These are phyloP conservation scores for Leucoptera coffeella DNA, from an alignment of 2,888 invertebrate species.

Conservation along the genomic window DNA sequence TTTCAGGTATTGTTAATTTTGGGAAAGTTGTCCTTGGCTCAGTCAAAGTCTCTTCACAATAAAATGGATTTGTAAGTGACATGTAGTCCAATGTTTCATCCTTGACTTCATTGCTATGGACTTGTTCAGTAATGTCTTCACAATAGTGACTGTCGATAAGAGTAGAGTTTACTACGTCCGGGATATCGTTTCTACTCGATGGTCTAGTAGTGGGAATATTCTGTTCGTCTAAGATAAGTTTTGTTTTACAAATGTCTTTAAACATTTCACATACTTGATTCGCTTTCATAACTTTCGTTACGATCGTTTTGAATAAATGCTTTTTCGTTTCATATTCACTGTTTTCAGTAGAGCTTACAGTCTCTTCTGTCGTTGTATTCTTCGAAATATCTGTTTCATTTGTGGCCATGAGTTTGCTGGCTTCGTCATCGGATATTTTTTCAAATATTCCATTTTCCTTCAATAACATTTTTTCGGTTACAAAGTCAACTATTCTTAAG, in stretches of 20 bases:
- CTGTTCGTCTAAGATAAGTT: too few relatives aligned
- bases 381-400: not conserved
- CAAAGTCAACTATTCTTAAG: conserved; percentile 46
- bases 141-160: conserved; percentile 19
- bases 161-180: conserved; percentile 43
- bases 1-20: conserved; percentile 11
- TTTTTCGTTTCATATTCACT: conserved; percentile 9
- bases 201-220: too few relatives aligned
- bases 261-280: too few relatives aligned
- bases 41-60: conserved; percentile 13
- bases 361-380: not conserved
- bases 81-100: too few relatives aligned
- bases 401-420: conserved; percentile 10
- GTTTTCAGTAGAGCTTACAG: not conserved
- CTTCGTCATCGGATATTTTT: conserved; percentile 38
- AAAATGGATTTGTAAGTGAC: not conserved
- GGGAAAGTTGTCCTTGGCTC: too few relatives aligned
- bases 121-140: too few relatives aligned
- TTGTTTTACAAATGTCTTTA: too few relatives aligned
- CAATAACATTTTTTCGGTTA: conserved; percentile 50
- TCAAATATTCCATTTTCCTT: conserved; percentile 44
- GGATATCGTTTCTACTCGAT: conserved; percentile 15
- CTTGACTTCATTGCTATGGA: not conserved
- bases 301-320: too few relatives aligned
- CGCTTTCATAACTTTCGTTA: too few relatives aligned